Base-by-base conservation (phyloP, 1,140 invertebrate genomes). In the Heliconius melpomene region DNA sequence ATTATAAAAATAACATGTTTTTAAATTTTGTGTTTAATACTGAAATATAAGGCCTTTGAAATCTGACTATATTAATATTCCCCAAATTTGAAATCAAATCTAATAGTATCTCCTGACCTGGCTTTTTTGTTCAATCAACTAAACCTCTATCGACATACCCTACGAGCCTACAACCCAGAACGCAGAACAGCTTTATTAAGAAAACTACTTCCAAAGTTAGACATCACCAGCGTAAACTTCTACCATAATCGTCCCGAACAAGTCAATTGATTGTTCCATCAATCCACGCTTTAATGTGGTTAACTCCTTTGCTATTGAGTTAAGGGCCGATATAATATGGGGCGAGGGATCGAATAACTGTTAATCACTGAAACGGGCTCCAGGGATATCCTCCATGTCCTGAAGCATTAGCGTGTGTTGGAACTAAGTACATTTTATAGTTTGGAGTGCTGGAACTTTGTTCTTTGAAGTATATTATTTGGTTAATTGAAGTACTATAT, bases 261-360 rank as follows among this genome's bases (percentile, higher is more conserved):
- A 79, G 75, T 73, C 76, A 76, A 80, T 83, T 83, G 82, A 83
- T 83, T 78, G 79, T 83, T 83, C 72, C 76, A 83, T 80, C 82
- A 83, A 80, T 79, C 75, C 71, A 77, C 75, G 76, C 75, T 78
- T 80, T 75, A 83, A 75, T 80, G 82, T 83, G 82, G 82, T 75
- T 76, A 78, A 80, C 76, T 80, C 79, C 79, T 80, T 54, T 36
- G 20, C 79, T 83, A 83, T 80, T 78, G 80, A 83, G 72, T 78
- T 83, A 75, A 78, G 70, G 60, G 50, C 26, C 73, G 46, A 77
- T 79, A 80, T 80, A 75, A 80, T 73, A 80, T 74, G 72, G 75
- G 74, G 23, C 16, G 50, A 73, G 74, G 75, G 73, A 72, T 75
- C 66, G 76, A 75, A 79, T 74, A 77, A 72, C 70, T 77, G 78